phyloP scores from a whole-genome alignment of 2,797 vertebrate species.

The Ciconia nigra region DNA sequence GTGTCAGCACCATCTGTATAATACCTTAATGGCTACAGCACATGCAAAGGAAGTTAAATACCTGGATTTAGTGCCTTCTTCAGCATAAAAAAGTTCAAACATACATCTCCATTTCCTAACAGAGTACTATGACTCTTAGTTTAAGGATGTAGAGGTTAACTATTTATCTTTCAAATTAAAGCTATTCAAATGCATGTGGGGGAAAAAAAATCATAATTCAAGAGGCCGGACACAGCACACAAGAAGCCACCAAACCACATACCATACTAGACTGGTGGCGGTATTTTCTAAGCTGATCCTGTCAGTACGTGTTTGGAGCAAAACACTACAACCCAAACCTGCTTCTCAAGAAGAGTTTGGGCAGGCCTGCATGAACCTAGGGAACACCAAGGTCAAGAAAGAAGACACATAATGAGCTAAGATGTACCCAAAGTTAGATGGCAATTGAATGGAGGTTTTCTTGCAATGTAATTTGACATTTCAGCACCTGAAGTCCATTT shows the following conservation, averaged over 20 bases:
- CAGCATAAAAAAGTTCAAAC: not conserved
- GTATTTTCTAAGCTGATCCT: not conserved
- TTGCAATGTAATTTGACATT: not conserved
- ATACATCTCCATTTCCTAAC: not conserved
- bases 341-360: not conserved
- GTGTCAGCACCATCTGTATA: not conserved
- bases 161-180: not conserved
- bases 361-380: not conserved
- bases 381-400: not conserved
- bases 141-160: not conserved
- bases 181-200: not conserved
- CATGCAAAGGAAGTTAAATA: not conserved
- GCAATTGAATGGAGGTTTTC: not conserved
- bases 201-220: not conserved
- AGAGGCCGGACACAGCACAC: not conserved
- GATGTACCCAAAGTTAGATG: fast-evolving
- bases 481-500: not conserved
- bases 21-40: not conserved
- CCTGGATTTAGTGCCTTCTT: not conserved
- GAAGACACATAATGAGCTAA: not conserved
- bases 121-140: not conserved
- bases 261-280: not conserved
- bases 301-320: not conserved
- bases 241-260: not conserved
- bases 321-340: not conserved